These are phyloP conservation scores for Dendrophyllia cribrosa DNA, from an alignment of 64 coral and sea anemone species.

Conservation along the genomic window DNA sequence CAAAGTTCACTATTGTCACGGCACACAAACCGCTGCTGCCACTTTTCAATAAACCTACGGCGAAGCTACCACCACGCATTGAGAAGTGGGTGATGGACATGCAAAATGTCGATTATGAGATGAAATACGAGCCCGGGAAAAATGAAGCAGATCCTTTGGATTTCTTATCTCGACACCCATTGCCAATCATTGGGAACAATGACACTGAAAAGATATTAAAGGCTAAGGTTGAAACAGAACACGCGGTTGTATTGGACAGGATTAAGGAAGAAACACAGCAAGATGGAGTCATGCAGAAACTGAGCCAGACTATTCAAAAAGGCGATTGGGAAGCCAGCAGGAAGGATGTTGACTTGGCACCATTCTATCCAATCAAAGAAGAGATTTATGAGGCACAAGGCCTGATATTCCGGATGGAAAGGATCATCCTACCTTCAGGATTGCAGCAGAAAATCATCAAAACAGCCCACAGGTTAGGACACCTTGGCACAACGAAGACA, in stretches of 20 bases:
- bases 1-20: conserved; percentile 66
- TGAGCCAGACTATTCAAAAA: conserved; percentile 32
- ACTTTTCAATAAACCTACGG: conserved; percentile 48
- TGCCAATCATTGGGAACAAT: conserved; percentile 17
- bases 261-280: conserved; percentile 51
- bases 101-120: conserved; percentile 66
- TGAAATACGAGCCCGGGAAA: conserved; percentile 58
- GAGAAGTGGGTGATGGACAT: conserved; percentile 73
- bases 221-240: no score
- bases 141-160: conserved; percentile 41
- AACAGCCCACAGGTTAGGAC: conserved; percentile 27
- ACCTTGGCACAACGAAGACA: conserved; percentile 48
- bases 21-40: conserved; percentile 71
- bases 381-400: conserved; percentile 40
- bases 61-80: conserved; percentile 48
- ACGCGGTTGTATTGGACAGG: conserved; percentile 51
- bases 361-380: conserved; percentile 39
- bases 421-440: conserved; percentile 14
- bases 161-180: conserved; percentile 42
- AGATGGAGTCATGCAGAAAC: conserved; percentile 43
- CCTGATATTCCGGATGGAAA: conserved; percentile 22
- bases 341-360: conserved; percentile 26
- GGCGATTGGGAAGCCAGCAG: conserved; percentile 37
- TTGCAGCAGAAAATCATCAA: conserved; percentile 54
- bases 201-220: conserved; percentile 36